Evolutionary conservation across 2,888 invertebrate genomes (phyloP).

Genomic region (Buathra laborator): DNA sequence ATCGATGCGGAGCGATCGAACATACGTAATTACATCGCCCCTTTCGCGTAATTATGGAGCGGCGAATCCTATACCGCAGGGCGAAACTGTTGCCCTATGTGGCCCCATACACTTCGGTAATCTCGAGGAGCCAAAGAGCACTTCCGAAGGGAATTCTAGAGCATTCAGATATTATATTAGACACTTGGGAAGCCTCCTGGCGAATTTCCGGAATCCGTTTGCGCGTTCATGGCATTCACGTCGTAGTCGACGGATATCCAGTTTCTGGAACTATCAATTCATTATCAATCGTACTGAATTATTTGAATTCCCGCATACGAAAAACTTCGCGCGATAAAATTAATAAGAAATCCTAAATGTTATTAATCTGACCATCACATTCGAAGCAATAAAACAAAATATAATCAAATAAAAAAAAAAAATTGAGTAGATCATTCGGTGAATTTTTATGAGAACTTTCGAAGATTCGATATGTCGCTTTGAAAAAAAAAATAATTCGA

Average conservation of each 20-base stretch:
- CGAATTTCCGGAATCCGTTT: neutral
- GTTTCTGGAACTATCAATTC: neutral
- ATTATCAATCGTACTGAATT: no score
- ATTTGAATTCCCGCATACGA: no score
- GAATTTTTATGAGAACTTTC: no score
- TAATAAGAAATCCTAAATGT: no score
- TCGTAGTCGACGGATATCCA: neutral
- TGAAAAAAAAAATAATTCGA: no score
- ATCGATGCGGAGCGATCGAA: conserved; percentile 43
- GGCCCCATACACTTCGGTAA: neutral
- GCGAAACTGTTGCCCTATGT: conserved; percentile 37
- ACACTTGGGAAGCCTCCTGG: conserved; percentile 12
- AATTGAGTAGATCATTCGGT: no score
- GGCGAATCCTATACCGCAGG: conserved; percentile 49
- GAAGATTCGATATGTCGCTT: no score
- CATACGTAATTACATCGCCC: conserved; percentile 58
- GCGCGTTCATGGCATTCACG: neutral
- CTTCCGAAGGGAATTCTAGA: conserved; percentile 36
- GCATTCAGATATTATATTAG: conserved; percentile 6
- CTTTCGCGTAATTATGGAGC: conserved; percentile 58
- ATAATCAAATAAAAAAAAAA: no score
- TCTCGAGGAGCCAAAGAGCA: conserved; percentile 52
- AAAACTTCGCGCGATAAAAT: no score
- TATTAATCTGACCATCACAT: no score
- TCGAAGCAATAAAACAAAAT: no score